Base-by-base conservation (phyloP, 2,888 invertebrate species). In the Euproctis similis region DNA sequence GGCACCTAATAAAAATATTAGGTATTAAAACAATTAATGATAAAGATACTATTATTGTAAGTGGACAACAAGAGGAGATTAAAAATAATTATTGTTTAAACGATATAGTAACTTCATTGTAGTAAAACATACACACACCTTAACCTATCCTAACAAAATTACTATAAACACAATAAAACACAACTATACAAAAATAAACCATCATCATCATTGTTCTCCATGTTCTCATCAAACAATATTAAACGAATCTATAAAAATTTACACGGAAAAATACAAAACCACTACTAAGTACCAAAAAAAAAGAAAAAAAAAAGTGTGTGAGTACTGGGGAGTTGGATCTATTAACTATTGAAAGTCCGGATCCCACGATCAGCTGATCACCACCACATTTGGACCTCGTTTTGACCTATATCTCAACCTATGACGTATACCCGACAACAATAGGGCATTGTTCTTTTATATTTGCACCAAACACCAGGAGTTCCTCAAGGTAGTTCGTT, bases 391-490 rank as follows among this genome's bases (percentile, higher is more conserved):
- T 76, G 70, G 82, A 77, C 68, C 64, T 62, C 60, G 40, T 14
- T 46, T 64, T 76, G 82, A 82, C 82, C 82, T 70, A 84, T 84
- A 84, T 84, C 72, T 70, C 67, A 58, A 59, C 53, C 63, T 71
- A 72, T 82, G 82, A 84, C 84, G 84, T 80, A 60, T n/a, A 60
- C 49, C 52, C 63, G 62, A 70, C 72, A 74, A 82, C 84, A 82
- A 82, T 82, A 78, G 77, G 71, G 75, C 68, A 84, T 84, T 84
- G 82, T 84, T 81, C 78, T 75, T 75, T 77, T 77, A 78, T 73
- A 76, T 81, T 81, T 72, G 78, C 78, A 68, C 66, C 64, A 67
- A 14, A 61, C 69, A 69, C 69, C 74, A 75, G 77, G 77, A 71
- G 74, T 70, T 63, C 76, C 71, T 70, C 78, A 78, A 78, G 78